These are phyloP conservation scores for Antennarius maculatus DNA, from an alignment of 2,797 vertebrate genomes.

Conservation along the genomic window DNA sequence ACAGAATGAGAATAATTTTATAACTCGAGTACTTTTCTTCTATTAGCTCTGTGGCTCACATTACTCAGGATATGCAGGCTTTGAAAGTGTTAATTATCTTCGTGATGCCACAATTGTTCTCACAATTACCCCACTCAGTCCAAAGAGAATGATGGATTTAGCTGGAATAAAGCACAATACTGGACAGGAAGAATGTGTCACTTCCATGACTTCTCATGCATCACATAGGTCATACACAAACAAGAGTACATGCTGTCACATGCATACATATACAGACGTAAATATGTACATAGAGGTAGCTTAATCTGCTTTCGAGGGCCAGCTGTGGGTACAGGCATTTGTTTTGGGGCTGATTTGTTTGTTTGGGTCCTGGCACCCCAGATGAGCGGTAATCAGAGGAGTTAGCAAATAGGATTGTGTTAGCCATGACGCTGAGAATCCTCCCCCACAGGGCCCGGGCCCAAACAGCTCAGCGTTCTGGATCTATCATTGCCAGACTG, in stretches of 20 bases:
- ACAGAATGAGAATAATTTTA: slow-evolving; percentile 21
- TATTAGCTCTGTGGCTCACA: neutral
- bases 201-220: slow-evolving; percentile 4
- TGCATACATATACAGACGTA: neutral
- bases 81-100: neutral
- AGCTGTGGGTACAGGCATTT: slow-evolving; percentile 69
- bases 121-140: slow-evolving; percentile 33
- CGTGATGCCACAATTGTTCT: slow-evolving; percentile 10
- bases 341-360: slow-evolving; percentile 74
- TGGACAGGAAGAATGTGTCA: slow-evolving; percentile 10
- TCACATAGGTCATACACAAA: slow-evolving; percentile 11
- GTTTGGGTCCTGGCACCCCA: slow-evolving; percentile 75
- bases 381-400: slow-evolving; percentile 82
- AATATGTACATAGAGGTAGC: slow-evolving; percentile 9
- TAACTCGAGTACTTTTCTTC: neutral
- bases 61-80: neutral
- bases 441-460: slow-evolving; percentile 64
- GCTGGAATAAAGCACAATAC: slow-evolving; percentile 20
- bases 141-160: slow-evolving; percentile 19
- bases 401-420: slow-evolving; percentile 83
- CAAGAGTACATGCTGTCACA: slow-evolving; percentile 1
- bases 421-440: slow-evolving; percentile 70
- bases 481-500: slow-evolving; percentile 47
- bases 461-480: slow-evolving; percentile 67
- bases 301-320: slow-evolving; percentile 59